Percentiles rank a stretch among this genome's conserved stretches.
phyloP scores from a whole-genome alignment of 1,140 invertebrate species.

The Philotrypesis tridentata region DNA sequence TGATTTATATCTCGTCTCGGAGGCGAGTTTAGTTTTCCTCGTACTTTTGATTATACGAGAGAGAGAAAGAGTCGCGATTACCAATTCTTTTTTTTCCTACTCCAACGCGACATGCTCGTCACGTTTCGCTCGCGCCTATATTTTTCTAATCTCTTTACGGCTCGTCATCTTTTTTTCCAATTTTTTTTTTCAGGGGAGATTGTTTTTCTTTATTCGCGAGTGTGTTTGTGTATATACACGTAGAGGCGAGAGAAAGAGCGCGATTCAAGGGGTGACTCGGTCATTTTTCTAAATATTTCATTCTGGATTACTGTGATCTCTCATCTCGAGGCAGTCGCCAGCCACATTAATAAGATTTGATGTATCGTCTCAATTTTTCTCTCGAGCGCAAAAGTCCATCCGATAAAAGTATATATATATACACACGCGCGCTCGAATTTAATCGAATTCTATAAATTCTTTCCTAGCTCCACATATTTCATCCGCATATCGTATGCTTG shows the following conservation, averaged over 20 bases:
- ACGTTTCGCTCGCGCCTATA: neutral
- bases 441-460: constrained; percentile 3
- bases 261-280: too few relatives aligned
- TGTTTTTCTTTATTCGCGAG: neutral
- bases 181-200: neutral
- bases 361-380: neutral
- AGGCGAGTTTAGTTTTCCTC: too few relatives aligned
- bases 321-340: neutral
- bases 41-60: too few relatives aligned
- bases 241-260: too few relatives aligned
- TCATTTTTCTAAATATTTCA: constrained; percentile 13
- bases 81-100: too few relatives aligned
- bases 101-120: too few relatives aligned
- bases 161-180: neutral
- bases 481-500: too few relatives aligned
- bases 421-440: neutral
- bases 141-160: neutral
- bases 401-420: too few relatives aligned
- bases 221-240: too few relatives aligned
- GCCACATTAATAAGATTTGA: neutral
- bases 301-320: neutral
- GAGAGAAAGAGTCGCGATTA: too few relatives aligned
- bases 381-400: neutral
- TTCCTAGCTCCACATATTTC: neutral
- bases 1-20: too few relatives aligned